Evolutionary conservation across 2,888 invertebrate genomes (phyloP), one percentile per base, ranked within the genome.

Genomic region (Chaitophorus viminalis): DNA sequence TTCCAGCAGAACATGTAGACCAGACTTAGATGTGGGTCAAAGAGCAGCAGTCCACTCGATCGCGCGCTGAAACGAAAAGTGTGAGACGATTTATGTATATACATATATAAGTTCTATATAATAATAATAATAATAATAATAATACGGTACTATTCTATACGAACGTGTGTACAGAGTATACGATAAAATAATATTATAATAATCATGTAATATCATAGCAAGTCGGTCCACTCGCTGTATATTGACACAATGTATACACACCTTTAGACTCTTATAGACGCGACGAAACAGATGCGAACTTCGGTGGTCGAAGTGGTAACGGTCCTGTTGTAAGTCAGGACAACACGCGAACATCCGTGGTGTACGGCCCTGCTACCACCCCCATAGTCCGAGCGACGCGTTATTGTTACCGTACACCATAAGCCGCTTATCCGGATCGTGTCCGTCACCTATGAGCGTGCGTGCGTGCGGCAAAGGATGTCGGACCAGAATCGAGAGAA

Each of bases 11-110:
- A 75, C 87, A 33, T n/a, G 87, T 65, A 81, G 81, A 87, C 87
- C 87, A 33, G 60, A 81, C 79, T 79, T 60, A 81, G 87, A 87
- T 65, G 60, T 81, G 87, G 87, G 87, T 87, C 87, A 87, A 65
- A 74, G 79, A 81, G 81, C 86, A 29, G 81, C 86, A 29, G 72
- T 46, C 86, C 33, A 39, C 78, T 78, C 54, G 86, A 72, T 86
- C 29, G 83, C 29, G 83, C 74, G 36, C 82, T 17, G 33, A 72
- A 54, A 74, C 54, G 72, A 29, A 70, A 82, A 54, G 72, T 21
- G 81, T 31, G 31, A 21, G 36, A 36, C 36, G 74, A 33, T 25
- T 1, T n/a, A n/a, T n/a, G n/a, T n/a, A n/a, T n/a, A n/a, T n/a
- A n/a, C n/a, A n/a, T n/a, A n/a, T n/a, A n/a, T n/a, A n/a, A n/a